Conservation (phyloP, 2,797 vertebrate species). For the Aulostomus chinensis region DNA sequence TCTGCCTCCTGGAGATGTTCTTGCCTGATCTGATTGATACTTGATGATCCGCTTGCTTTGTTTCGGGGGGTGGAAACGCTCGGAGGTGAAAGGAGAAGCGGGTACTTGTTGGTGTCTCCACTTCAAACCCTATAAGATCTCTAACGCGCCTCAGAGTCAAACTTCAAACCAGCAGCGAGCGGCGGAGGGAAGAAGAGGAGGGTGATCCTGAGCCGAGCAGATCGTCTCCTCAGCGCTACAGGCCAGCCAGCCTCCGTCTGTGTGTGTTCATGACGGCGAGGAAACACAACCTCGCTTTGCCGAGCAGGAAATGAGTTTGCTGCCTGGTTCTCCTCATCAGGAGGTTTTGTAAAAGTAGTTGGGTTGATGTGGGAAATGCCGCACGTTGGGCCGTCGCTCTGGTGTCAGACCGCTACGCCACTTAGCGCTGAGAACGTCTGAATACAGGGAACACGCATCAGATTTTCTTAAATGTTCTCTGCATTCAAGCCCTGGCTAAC, state of each 20-base stretch:
- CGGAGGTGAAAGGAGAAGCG: slow-evolving; percentile 60
- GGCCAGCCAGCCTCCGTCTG: slow-evolving; percentile 40
- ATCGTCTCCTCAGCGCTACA: slow-evolving; percentile 51
- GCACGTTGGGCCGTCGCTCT: no score
- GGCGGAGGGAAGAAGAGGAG: slow-evolving; percentile 25
- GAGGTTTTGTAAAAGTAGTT: no score
- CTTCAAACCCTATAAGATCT: slow-evolving; percentile 72
- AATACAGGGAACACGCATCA: no score
- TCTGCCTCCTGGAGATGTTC: slow-evolving; percentile 55
- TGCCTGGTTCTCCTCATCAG: no score
- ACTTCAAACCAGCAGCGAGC: slow-evolving; percentile 52
- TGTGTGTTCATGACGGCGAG: slow-evolving; percentile 12
- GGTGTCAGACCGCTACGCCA: no score
- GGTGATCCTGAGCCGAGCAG: slow-evolving; percentile 61
- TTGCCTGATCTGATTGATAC: slow-evolving; percentile 50
- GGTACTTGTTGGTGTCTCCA: slow-evolving; percentile 39
- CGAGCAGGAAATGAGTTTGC: no score
- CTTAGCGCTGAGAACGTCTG: no score
- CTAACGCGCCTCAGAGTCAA: slow-evolving; percentile 53
- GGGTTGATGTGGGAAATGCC: no score
- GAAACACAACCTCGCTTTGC: not conserved
- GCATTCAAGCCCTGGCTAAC: no score
- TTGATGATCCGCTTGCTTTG: slow-evolving; percentile 30
- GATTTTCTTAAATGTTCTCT: no score
- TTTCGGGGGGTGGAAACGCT: slow-evolving; percentile 45